phyloP scores from a whole-genome alignment of 2,113 vertebrate species.

The Myotis davidii region DNA sequence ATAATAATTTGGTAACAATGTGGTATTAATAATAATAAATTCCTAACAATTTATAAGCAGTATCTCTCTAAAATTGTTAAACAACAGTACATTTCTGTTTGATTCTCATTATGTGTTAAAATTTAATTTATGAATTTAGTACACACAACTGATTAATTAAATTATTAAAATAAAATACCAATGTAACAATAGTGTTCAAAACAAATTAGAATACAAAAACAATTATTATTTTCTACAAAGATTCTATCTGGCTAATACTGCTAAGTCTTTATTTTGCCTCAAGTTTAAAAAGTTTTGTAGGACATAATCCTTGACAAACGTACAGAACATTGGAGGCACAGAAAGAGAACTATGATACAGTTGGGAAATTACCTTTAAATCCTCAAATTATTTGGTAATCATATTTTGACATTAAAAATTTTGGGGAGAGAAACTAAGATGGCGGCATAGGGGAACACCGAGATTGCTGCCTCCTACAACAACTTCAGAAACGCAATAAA shows the following conservation, averaged over 20 bases:
- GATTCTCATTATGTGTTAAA: neutral
- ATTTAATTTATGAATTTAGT: neutral
- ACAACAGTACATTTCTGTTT: neutral
- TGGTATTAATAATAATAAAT: neutral
- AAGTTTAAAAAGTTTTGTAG: neutral
- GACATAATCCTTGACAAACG: neutral
- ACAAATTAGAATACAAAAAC: neutral
- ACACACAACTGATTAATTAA: neutral
- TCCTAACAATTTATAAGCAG: neutral
- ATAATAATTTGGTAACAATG: neutral
- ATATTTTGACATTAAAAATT: neutral
- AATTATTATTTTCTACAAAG: neutral
- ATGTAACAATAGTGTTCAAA: neutral
- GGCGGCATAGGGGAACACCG: no score
- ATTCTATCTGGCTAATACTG: neutral
- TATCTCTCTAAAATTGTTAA: neutral
- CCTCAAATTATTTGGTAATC: neutral
- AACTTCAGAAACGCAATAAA: no score
- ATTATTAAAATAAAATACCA: conserved; percentile 13
- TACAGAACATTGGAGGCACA: neutral
- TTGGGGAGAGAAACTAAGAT: no score
- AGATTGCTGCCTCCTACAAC: no score
- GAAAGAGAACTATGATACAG: neutral
- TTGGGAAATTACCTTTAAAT: neutral
- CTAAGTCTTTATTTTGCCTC: neutral